Evolutionary conservation across 1,140 invertebrate species (phyloP), one percentile per base, ranked within the genome.

Genomic region (Hermetia illucens): DNA sequence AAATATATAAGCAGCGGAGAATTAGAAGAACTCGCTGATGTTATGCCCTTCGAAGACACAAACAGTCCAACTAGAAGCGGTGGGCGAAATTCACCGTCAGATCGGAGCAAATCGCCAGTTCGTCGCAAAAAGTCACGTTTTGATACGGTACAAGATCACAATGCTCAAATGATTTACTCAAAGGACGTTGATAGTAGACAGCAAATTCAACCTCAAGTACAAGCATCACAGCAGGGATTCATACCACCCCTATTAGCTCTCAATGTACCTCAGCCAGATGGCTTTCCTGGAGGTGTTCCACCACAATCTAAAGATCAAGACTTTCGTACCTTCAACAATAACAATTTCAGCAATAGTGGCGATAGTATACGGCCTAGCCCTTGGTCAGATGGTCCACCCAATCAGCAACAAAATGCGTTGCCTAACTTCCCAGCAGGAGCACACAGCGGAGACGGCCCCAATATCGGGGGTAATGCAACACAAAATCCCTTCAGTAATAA

Each of bases 1-100:
- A 79, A 75, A 53, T 75, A 75, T 40, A 76, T 86, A 13, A 71
- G 75, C 44, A 76, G 79, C 5, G 82, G 82, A 30, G 78, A 80
- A 56, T 71, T 86, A 38, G 78, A 82, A 55, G 80, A 85, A 51
- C 47, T 86, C 20, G 68, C 74, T 30, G 82, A 86, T 50, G 72
- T 84, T 2, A 75, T 82, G 47, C 77, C 65, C 33, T 68, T 65
- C 39, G 65, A 73, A 35, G 74, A 77, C 41, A n/a, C n/a, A n/a
- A 58, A 71, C 4, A 64, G 49, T 0, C 38, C 52, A 9, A 64
- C 4, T 60, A 65, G 6, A 67, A 69, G 38, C 72, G 73, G 39
- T 73, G 80, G 57, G 44, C 60, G 47, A 49, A 69, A 39, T 50
- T 60, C 50, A 45, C 55, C 42, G 36, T 35, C 49, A n/a, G 56